Evolutionary conservation across 30 jellyfish, hydroid and myxozoan genomes (phyloP).

Genomic region (Aurelia sp.): DNA sequence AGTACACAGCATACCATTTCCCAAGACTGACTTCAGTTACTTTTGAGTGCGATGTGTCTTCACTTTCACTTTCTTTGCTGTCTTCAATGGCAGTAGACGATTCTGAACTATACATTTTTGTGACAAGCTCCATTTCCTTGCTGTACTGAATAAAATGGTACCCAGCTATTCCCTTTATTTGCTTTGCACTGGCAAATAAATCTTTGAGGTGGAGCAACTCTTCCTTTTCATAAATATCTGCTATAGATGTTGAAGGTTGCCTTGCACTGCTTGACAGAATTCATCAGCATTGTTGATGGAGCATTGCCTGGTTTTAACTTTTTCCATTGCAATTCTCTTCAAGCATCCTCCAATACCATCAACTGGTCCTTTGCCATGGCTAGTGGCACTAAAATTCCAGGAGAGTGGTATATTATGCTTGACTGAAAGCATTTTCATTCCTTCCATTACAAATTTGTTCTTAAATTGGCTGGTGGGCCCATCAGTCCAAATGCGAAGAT

Average conservation of each 20-base stretch:
- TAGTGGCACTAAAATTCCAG: constrained; percentile 44
- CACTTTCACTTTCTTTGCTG: constrained; percentile 12
- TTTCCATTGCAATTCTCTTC: constrained; percentile 38
- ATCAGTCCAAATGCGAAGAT: constrained; percentile 48
- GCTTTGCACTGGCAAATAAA: constrained; percentile 7
- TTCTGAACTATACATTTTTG: constrained; percentile 10
- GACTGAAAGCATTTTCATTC: constrained; percentile 4
- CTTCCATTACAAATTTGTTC: constrained; percentile 48
- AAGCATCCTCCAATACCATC: constrained; percentile 43
- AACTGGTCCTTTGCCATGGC: constrained; percentile 48
- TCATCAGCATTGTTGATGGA: constrained; percentile 35
- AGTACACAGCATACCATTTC: constrained; percentile 27
- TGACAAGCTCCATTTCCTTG: constrained; percentile 24
- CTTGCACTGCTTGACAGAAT: constrained; percentile 35
- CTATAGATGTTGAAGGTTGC: constrained; percentile 36
- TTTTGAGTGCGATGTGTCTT: background rate
- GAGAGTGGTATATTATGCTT: background rate
- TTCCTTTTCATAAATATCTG: constrained; percentile 18
- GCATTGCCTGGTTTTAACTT: constrained; percentile 55
- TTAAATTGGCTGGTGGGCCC: constrained; percentile 80
- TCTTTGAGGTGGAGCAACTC: constrained; percentile 33
- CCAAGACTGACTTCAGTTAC: constrained; percentile 4
- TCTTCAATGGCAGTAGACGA: background rate
- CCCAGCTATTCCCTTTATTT: constrained; percentile 41
- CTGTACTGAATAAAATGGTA: constrained; percentile 14